Conservation (phyloP, 2,797 vertebrate species). For the Lerista edwardsae region DNA sequence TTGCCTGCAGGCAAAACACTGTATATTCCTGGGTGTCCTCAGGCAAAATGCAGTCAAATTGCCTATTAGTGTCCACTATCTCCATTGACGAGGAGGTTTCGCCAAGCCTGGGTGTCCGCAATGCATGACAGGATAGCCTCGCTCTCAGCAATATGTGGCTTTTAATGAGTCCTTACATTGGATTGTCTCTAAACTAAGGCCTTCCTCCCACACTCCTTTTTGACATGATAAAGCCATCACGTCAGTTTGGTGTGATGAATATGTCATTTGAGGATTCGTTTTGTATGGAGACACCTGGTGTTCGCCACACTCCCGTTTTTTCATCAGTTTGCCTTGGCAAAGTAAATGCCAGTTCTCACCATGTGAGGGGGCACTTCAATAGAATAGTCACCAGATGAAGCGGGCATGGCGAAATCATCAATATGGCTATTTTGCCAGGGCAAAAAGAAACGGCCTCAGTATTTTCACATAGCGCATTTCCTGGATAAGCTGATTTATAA, state of each 20-base stretch:
- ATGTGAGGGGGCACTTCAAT: background rate
- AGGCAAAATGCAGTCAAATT: background rate
- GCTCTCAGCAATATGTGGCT: background rate
- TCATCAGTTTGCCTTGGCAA: background rate
- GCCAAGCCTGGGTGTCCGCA: background rate
- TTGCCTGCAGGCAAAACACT: background rate
- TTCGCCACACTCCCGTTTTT: background rate
- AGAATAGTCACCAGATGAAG: background rate
- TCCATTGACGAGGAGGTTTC: too few relatives aligned
- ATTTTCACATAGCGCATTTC: background rate
- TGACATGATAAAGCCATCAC: background rate
- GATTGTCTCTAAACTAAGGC: background rate
- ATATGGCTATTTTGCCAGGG: background rate
- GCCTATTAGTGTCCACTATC: background rate
- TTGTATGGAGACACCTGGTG: background rate
- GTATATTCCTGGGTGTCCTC: background rate
- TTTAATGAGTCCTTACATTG: background rate
- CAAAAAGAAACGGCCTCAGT: background rate
- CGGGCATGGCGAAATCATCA: background rate
- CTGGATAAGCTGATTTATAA: background rate
- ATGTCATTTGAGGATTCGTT: background rate
- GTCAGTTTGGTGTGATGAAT: background rate
- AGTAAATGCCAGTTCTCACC: background rate
- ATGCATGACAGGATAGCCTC: background rate
- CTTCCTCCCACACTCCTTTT: background rate